Evolutionary conservation across 2,113 vertebrate genomes (phyloP).

Genomic region (Acrocephalus kingi): DNA sequence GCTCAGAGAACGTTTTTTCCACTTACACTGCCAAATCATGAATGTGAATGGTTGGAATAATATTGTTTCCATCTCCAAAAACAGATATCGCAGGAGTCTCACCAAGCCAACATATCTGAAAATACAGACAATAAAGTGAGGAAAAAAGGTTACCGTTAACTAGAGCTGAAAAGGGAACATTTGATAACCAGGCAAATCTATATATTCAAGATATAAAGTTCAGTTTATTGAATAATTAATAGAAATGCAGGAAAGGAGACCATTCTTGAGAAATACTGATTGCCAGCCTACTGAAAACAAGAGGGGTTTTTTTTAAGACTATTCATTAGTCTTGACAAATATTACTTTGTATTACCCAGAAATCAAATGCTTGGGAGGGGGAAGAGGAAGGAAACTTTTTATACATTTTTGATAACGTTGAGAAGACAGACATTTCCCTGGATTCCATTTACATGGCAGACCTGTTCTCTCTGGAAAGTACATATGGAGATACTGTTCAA

Average conservation of each 20-base stretch:
- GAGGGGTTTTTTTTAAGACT: not conserved
- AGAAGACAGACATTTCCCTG: not conserved
- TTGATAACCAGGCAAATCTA: not conserved
- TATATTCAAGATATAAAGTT: not conserved
- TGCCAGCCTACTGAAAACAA: not conserved
- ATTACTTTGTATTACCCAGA: not conserved
- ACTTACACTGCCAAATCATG: conserved; percentile 86
- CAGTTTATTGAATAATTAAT: not conserved
- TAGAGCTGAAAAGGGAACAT: not conserved
- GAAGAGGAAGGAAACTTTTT: not conserved
- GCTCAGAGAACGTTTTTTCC: not conserved
- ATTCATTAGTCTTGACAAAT: not conserved
- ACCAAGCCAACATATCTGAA: conserved; percentile 84
- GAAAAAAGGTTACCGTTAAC: not conserved
- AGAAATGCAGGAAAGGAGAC: not conserved
- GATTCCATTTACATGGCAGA: not conserved
- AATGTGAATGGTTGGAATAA: conserved; percentile 88
- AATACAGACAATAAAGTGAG: not conserved
- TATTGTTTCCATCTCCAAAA: conserved; percentile 86
- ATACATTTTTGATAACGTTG: not conserved
- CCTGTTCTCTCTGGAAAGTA: not conserved
- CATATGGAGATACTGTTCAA: not conserved
- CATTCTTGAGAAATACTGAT: not conserved
- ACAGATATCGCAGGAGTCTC: conserved; percentile 75
- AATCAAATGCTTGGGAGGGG: not conserved